These are phyloP conservation scores for Ochlodes sylvanus DNA, from an alignment of 2,888 invertebrate genomes.

Conservation along the genomic window DNA sequence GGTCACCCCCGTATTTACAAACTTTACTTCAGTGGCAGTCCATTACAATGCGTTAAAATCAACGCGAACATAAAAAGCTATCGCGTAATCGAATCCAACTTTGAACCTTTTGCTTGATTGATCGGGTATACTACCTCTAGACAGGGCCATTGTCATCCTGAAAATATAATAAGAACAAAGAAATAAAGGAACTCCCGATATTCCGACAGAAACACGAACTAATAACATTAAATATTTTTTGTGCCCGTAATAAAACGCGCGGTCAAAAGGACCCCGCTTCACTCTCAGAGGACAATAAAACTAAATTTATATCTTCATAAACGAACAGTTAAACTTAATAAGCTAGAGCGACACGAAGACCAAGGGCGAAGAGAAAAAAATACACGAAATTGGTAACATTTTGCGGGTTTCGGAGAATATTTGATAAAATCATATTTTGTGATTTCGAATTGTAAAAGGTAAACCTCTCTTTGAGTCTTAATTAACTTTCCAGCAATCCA, in stretches of 20 bases:
- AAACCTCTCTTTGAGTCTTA: no score
- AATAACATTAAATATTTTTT: constrained; percentile 30
- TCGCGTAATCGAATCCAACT: no score
- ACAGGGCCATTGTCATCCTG: neutral
- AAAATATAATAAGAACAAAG: constrained; percentile 6
- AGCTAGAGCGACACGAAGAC: constrained; percentile 45
- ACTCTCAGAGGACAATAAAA: constrained; percentile 44
- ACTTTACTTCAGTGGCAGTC: no score
- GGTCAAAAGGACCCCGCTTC: constrained; percentile 24
- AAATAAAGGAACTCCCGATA: constrained; percentile 15
- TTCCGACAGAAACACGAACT: constrained; percentile 14
- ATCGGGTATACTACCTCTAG: neutral
- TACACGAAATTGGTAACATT: neutral
- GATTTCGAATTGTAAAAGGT: neutral
- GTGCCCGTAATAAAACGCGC: constrained; percentile 35
- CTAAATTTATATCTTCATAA: constrained; percentile 52
- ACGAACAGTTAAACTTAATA: constrained; percentile 52
- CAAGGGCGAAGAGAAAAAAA: constrained; percentile 1
- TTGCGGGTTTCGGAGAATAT: constrained; percentile 6
- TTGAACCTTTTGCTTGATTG: no score
- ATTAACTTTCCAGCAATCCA: no score
- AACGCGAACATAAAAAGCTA: no score
- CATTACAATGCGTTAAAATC: no score
- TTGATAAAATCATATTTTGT: neutral
- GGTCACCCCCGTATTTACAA: no score